Evolutionary conservation across 2,113 vertebrate species (phyloP).

Genomic region (Monarcha castaneiventris): DNA sequence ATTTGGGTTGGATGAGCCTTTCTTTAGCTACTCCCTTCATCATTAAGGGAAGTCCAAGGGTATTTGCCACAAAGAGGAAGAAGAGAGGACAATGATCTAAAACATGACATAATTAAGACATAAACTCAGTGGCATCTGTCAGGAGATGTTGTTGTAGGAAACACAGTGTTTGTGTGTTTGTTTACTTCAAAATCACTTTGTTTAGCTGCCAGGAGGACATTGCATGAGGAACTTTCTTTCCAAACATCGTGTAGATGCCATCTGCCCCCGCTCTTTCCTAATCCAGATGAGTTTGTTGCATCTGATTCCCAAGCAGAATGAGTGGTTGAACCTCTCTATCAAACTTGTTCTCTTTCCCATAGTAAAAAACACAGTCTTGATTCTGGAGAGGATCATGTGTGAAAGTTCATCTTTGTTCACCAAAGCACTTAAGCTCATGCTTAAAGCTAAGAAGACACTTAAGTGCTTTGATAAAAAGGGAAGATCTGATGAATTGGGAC

Average conservation of each 20-base stretch:
- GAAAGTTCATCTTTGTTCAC: constrained; percentile 14
- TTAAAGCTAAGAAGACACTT: constrained; percentile 35
- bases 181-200: constrained; percentile 12
- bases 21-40: not conserved
- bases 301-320: not conserved
- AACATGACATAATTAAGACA: not conserved
- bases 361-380: not conserved
- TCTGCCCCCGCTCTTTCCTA: not conserved
- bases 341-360: not conserved
- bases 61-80: not conserved
- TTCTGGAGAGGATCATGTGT: not conserved
- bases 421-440: not conserved
- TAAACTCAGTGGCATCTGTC: not conserved
- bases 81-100: not conserved
- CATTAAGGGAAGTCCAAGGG: not conserved
- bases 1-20: not conserved
- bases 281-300: not conserved
- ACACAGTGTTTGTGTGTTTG: not conserved
- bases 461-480: constrained; percentile 12
- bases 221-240: not conserved
- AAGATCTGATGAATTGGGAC: not conserved
- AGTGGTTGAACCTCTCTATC: not conserved
- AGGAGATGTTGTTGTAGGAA: not conserved
- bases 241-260: not conserved
- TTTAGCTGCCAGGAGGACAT: not conserved